Base-by-base conservation (phyloP, 2,113 vertebrate genomes). In the Passer montanus region DNA sequence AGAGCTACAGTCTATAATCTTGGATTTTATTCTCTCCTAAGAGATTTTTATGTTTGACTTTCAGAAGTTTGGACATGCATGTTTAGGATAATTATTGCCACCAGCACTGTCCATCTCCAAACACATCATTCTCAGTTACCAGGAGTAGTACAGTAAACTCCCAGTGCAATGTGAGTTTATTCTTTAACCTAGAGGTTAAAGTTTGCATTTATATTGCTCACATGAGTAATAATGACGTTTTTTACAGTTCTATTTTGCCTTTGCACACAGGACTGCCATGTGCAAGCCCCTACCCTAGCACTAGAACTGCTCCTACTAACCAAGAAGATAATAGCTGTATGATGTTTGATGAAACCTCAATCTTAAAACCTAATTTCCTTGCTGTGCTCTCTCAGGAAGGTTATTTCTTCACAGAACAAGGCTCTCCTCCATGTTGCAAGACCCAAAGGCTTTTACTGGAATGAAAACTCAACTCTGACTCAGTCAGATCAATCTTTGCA, bases 51-150 rank as follows among this genome's bases (percentile, higher is more conserved):
- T 14, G 13, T 26, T 63, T 47, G 33, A 64, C 37, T 59, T 83
- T 22, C 19, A 37, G 12, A 84, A 66, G 15, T 15, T 35, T 35
- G 43, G 59, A 63, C 9, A 2, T 0, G 8, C 0, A 0, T 10
- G 12, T 72, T 72, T 19, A 47, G 70, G 35, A 9, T 27, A 13
- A 20, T 26, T 44, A 16, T 43, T 0, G 0, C 11, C 33, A 52
- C 63, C 41, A 41, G 6, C 64, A 60, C 19, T 24, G 24, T 52
- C 23, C 39, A 28, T 59, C 59, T 63, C 68, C 80, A 50, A 49
- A 56, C 28, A 30, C 10, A 8, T 74, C 41, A 37, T 72, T 70
- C 49, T 74, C 26, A 15, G 18, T 20, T 62, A 39, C 35, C 15
- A 31, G 39, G 21, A 64, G 27, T 7, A 59, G 31, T 50, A 44